Evolutionary conservation across 2,888 invertebrate species (phyloP).

Genomic region (Brachyopa scutellaris): DNA sequence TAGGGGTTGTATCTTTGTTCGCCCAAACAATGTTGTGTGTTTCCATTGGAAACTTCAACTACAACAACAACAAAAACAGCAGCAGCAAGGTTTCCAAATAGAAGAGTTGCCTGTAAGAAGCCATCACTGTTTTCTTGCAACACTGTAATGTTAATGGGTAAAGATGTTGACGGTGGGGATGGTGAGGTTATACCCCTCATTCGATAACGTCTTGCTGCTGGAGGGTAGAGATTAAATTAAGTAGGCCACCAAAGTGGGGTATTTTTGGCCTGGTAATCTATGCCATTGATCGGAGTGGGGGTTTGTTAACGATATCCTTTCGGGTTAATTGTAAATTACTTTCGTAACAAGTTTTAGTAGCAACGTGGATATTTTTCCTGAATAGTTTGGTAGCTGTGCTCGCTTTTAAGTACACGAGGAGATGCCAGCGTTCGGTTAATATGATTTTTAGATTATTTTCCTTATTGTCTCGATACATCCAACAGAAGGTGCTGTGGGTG

Average conservation of each 20-base stretch:
- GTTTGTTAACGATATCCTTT: slow-evolving; percentile 44
- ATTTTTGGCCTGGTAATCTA: slow-evolving; percentile 44
- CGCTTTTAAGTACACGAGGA: too few relatives aligned
- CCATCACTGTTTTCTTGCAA: slow-evolving; percentile 4
- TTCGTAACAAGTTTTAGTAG: slow-evolving; percentile 10
- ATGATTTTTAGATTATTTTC: slow-evolving; percentile 11
- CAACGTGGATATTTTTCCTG: background rate
- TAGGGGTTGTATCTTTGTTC: background rate
- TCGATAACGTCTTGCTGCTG: background rate
- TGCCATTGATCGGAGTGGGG: slow-evolving; percentile 38
- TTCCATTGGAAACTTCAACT: slow-evolving; percentile 20
- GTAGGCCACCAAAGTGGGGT: slow-evolving; percentile 49
- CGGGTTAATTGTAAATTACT: slow-evolving; percentile 65
- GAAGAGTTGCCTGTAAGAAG: slow-evolving; percentile 7
- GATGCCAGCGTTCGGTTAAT: background rate
- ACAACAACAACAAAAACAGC: background rate
- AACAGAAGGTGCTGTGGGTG: background rate
- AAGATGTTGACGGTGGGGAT: background rate
- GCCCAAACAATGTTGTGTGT: slow-evolving; percentile 21
- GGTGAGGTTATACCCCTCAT: too few relatives aligned
- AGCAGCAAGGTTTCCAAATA: slow-evolving; percentile 1
- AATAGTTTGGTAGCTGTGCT: background rate
- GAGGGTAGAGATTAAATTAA: slow-evolving; percentile 49
- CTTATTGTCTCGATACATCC: slow-evolving; percentile 16
- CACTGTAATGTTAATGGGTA: slow-evolving; percentile 21